Base-by-base conservation (phyloP, 2,113 vertebrate genomes). In the Ictalurus furcatus region DNA sequence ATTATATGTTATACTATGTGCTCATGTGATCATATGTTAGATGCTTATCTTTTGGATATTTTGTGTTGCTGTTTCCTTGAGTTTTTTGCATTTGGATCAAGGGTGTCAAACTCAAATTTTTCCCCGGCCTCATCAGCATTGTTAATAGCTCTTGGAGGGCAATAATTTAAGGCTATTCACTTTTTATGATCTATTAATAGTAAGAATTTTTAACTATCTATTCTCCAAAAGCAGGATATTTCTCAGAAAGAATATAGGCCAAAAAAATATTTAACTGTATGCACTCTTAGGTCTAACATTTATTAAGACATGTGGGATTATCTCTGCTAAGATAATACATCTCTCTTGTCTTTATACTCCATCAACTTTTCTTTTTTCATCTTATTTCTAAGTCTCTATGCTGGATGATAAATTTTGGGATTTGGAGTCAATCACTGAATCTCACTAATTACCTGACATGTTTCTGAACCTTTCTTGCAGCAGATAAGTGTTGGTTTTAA, bases 21-120 rank as follows among this genome's bases (percentile, higher is more conserved):
- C 65, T 87, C 88, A 61, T 54, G 2, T 54, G 34, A 65, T 90
- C 65, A 87, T 71, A 86, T 86, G 78, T 82, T 82, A 40, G 16
- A 78, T 61, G 54, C 9, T 86, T 78, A 30, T 44, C 23, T 71
- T 74, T 74, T 86, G 58, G 34, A 58, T 11, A 23, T 73, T 87
- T 40, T 63, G 48, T 30, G 34, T 65, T 23, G 28, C 6, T 79
- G 54, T 40, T 74, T 44, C 37, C n/a, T 59, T 65, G 8, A 63
- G 73, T 7, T 13, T 48, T 48, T 59, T 1, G 9, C 54, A n/a
- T 37, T 61, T 19, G 13, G 16, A n/a, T 48, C 17, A 30, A 40
- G 37, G 2, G 12, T 85, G 59, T 13, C 63, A 67, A 67, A 71
- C 14, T 30, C 44, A 44, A 34, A 34, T n/a, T 23, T 63, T 59